Conservation (phyloP, 2,888 invertebrate genomes). For the Drosophila acutilabella region DNA sequence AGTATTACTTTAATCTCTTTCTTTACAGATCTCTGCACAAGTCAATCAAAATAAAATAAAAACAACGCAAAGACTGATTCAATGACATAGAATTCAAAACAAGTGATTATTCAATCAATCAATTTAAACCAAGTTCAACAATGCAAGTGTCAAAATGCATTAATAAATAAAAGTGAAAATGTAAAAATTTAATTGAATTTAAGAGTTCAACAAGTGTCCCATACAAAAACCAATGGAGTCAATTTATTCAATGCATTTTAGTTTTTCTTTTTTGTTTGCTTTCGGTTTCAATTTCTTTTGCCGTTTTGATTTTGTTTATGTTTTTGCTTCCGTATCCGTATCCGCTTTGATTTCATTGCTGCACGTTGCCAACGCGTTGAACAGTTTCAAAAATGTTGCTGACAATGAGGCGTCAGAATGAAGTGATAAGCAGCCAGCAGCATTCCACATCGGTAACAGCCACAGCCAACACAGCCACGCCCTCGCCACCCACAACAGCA, state of each 20-base stretch:
- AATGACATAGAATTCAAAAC: constrained; percentile 16
- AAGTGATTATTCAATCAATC: constrained; percentile 14
- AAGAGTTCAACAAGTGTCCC: constrained; percentile 11
- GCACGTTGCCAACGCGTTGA: constrained; percentile 37
- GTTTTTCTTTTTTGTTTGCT: constrained; percentile 57
- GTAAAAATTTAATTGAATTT: constrained; percentile 17
- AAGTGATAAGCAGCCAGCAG: constrained; percentile 85
- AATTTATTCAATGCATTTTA: constrained; percentile 41
- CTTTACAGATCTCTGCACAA: constrained; percentile 43
- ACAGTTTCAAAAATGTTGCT: constrained; percentile 86
- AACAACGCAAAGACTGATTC: constrained; percentile 60
- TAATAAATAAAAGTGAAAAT: constrained; percentile 7
- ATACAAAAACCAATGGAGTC: constrained; percentile 69
- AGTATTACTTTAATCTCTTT: constrained; percentile 12
- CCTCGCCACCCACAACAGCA: constrained; percentile 46
- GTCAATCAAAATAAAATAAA: constrained; percentile 22
- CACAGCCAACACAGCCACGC: constrained; percentile 53
- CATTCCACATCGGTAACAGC: constrained; percentile 55
- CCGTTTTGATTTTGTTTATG: constrained; percentile 21
- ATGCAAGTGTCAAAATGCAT: constrained; percentile 6
- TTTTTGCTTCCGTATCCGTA: constrained; percentile 10
- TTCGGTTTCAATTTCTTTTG: constrained; percentile 11
- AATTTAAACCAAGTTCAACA: constrained; percentile 1
- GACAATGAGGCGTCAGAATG: constrained; percentile 92
- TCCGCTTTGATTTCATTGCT: constrained; percentile 27